These are phyloP conservation scores for Xylocampa areola DNA, from an alignment of 2,888 invertebrate species.

Conservation along the genomic window DNA sequence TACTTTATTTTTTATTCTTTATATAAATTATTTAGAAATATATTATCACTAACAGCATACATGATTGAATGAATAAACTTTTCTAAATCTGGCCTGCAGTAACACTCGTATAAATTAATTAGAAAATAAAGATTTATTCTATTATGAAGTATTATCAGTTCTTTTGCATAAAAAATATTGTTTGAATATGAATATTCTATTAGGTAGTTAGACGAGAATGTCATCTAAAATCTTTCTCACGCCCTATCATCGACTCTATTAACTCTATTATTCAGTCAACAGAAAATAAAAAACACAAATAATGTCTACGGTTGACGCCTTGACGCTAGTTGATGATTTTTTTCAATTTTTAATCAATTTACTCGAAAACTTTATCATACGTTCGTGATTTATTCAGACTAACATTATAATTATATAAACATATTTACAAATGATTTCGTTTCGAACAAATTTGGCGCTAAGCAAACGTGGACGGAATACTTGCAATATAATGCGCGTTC, in stretches of 20 bases:
- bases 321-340: slow-evolving; percentile 78
- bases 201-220: slow-evolving; percentile 19
- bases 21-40: too few relatives aligned
- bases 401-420: slow-evolving; percentile 49
- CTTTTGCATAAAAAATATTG: too few relatives aligned
- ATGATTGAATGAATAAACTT: too few relatives aligned
- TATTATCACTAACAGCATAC: too few relatives aligned
- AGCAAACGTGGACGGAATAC: slow-evolving; percentile 59
- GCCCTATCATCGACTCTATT: slow-evolving; percentile 1
- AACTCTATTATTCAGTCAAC: too few relatives aligned
- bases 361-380: slow-evolving; percentile 50
- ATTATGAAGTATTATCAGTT: too few relatives aligned
- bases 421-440: slow-evolving; percentile 71
- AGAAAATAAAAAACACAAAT: slow-evolving; percentile 55
- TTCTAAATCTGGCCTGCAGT: too few relatives aligned
- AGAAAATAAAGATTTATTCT: too few relatives aligned
- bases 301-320: slow-evolving; percentile 85
- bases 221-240: neutral
- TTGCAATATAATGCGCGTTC: slow-evolving; percentile 75
- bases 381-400: slow-evolving; percentile 61
- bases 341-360: slow-evolving; percentile 65
- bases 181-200: neutral
- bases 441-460: slow-evolving; percentile 53
- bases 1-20: too few relatives aligned
- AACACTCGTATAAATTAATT: too few relatives aligned